Evolutionary conservation across 2,888 invertebrate genomes (phyloP).

Genomic region (Petrophora chlorosata): DNA sequence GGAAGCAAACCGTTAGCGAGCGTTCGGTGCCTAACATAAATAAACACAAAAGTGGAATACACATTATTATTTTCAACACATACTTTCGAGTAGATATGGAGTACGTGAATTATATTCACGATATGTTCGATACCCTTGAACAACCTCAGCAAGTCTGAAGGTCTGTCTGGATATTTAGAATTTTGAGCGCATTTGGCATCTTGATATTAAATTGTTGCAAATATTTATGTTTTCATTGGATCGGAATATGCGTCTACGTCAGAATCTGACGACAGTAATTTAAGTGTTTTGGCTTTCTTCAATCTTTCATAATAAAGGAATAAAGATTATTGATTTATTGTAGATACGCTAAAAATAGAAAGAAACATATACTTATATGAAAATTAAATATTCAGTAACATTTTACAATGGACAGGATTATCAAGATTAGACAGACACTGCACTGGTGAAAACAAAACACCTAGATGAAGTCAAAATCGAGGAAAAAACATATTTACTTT

Average conservation of each 20-base stretch:
- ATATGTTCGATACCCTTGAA: constrained; percentile 37
- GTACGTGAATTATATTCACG: constrained; percentile 30
- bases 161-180: constrained; percentile 30
- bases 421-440: no score
- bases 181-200: constrained; percentile 10
- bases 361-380: no score
- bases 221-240: constrained; percentile 20
- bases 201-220: constrained; percentile 16
- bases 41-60: constrained; percentile 45
- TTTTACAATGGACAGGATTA: no score
- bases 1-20: constrained; percentile 43
- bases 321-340: no score
- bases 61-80: constrained; percentile 40
- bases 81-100: constrained; percentile 29
- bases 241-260: constrained; percentile 10
- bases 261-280: neutral
- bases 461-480: no score
- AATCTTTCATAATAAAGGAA: no score
- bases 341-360: no score
- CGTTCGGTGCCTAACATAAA: constrained; percentile 51
- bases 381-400: no score
- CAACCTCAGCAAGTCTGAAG: constrained; percentile 31
- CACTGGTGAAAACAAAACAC: no score
- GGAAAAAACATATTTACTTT: constrained; percentile 1
- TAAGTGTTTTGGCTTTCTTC: neutral